phyloP scores from a whole-genome alignment of 2,797 vertebrate genomes.

The Acanthornis magna region DNA sequence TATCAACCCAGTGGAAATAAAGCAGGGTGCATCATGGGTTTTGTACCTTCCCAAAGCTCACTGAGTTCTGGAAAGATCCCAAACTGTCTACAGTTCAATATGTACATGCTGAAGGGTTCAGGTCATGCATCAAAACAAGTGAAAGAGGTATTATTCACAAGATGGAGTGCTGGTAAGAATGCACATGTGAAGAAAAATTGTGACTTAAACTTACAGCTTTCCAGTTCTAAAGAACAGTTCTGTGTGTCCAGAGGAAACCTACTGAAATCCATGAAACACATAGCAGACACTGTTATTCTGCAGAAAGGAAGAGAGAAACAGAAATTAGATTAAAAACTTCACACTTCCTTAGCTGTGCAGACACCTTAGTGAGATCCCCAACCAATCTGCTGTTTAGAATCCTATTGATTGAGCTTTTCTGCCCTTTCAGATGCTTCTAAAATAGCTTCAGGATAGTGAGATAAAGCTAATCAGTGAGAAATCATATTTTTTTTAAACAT shows the following conservation, averaged over 20 bases:
- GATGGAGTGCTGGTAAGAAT: neutral
- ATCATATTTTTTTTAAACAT: neutral
- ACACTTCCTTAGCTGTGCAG: neutral
- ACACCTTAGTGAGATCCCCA: neutral
- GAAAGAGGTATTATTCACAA: neutral
- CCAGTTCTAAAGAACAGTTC: constrained; percentile 91
- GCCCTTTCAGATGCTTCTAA: neutral
- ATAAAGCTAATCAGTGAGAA: neutral
- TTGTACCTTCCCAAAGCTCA: neutral
- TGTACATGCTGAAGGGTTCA: neutral
- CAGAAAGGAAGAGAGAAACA: constrained; percentile 39
- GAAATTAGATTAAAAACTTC: neutral
- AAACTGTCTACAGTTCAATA: neutral
- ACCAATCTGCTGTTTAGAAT: neutral
- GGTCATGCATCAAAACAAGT: neutral
- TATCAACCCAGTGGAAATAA: neutral
- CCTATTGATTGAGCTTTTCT: neutral
- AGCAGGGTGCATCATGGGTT: neutral
- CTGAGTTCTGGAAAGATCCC: neutral
- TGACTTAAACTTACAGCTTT: constrained; percentile 88
- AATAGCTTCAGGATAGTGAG: neutral
- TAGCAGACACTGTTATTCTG: constrained; percentile 91
- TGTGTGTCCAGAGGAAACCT: constrained; percentile 93
- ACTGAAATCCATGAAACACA: constrained; percentile 94
- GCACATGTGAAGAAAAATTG: neutral